Base-by-base conservation (phyloP, 2,888 invertebrate species). In the Ophonus ardosiacus region DNA sequence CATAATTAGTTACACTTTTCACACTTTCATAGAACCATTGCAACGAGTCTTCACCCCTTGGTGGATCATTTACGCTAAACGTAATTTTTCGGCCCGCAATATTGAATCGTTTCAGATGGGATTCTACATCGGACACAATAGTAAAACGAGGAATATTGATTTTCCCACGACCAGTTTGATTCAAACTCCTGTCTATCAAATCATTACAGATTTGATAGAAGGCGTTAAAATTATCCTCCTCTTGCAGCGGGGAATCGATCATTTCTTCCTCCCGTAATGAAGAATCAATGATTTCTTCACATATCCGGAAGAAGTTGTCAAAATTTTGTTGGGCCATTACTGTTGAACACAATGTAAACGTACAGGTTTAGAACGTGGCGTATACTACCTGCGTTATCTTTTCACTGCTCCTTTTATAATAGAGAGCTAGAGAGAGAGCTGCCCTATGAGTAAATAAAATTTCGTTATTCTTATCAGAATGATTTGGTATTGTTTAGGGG, bases 221-320 rank as follows among this genome's bases (percentile, higher is more conserved):
- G 3, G 17, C 18, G 0, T 61, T 18, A 2, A 61, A 15, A 61
- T 18, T 61, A 1, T 68, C 1, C 40, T 74, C 71, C 8, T n/a
- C 13, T 40, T 74, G 17, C 10, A 15, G 4, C 7, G n/a, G n/a
- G n/a, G n/a, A n/a, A n/a, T n/a, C n/a, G n/a, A n/a, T n/a, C n/a
- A n/a, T n/a, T n/a, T n/a, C n/a, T n/a, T n/a, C n/a, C n/a, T n/a
- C n/a, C n/a, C n/a, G n/a, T n/a, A n/a, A n/a, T n/a, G 65, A 24
- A 43, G 71, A 74, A 5, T 74, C 71, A 10, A 43, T 38, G 40
- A 74, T 74, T n/a, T 43, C 43, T 43, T 74, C 71, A 17, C 71
- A 51, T 13, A 74, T 0, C 4, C 8, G 18, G 0, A 18, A 18
- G 6, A 61, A 61, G 8, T 15, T 17, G 17, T 40, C 40, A 40